Evolutionary conservation across 1,140 invertebrate species (phyloP).

Genomic region (Bombus breviceps): DNA sequence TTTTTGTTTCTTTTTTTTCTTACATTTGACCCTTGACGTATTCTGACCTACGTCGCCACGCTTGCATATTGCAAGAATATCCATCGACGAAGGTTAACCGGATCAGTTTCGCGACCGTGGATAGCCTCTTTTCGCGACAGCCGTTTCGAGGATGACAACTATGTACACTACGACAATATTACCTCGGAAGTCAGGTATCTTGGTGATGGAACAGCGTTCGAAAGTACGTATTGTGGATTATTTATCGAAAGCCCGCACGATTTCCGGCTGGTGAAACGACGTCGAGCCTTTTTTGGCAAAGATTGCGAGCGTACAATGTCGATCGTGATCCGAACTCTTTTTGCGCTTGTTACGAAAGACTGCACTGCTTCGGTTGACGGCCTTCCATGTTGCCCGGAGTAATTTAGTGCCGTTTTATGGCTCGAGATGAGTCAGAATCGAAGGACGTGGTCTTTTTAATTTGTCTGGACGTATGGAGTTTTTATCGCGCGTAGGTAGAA

Average conservation of each 20-base stretch:
- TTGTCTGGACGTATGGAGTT: neutral
- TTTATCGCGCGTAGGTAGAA: neutral
- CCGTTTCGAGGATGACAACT: slow-evolving; percentile 16
- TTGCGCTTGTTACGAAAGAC: neutral
- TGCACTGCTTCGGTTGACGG: neutral
- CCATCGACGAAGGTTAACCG: slow-evolving; percentile 44
- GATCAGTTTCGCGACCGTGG: slow-evolving; percentile 51
- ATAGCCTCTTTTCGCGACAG: slow-evolving; percentile 9
- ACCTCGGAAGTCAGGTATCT: slow-evolving; percentile 19
- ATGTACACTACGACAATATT: neutral
- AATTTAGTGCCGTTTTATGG: slow-evolving; percentile 7
- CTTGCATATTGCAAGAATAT: slow-evolving; percentile 51
- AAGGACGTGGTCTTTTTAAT: neutral
- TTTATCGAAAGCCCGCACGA: slow-evolving; percentile 16
- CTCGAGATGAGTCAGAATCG: slow-evolving; percentile 5
- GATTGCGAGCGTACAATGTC: neutral
- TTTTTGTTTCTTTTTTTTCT: neutral
- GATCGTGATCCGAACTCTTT: neutral
- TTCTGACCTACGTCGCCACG: slow-evolving; percentile 35
- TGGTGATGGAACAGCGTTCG: neutral
- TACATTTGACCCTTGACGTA: slow-evolving; percentile 11
- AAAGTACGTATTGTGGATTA: slow-evolving; percentile 5
- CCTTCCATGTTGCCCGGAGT: neutral
- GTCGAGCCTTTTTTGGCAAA: slow-evolving; percentile 25
- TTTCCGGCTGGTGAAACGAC: slow-evolving; percentile 12